Conservation (phyloP, 2,797 vertebrate species). For the Clamator glandarius region DNA sequence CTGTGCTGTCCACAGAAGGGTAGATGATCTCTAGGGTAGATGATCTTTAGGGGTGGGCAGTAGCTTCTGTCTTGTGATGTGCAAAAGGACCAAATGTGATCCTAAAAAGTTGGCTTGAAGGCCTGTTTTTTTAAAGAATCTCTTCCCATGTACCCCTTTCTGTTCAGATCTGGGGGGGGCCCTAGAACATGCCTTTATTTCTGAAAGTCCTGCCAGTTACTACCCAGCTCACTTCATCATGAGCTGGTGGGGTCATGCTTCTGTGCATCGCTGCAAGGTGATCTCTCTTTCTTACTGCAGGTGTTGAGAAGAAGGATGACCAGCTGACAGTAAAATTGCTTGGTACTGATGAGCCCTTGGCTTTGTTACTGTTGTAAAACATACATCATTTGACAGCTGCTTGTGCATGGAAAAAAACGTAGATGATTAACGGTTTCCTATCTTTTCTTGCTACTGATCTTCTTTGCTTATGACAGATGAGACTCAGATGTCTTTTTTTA, state of each 20-base stretch:
- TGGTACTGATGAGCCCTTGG: conserved; percentile 51
- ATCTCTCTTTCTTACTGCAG: conserved; percentile 40
- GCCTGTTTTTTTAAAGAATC: not conserved
- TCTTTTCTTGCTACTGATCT: conserved; percentile 58
- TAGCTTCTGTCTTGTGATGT: not conserved
- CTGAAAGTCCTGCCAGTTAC: not conserved
- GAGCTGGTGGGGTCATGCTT: not conserved
- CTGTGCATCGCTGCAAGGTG: conserved; percentile 21
- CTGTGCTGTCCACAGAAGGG: not conserved
- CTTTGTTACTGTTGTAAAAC: conserved; percentile 61
- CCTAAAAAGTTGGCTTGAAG: not conserved
- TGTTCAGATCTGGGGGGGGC: not conserved
- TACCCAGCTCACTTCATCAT: not conserved
- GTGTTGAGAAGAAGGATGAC: conserved; percentile 50
- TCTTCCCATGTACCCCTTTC: not conserved
- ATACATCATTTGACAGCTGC: conserved; percentile 63
- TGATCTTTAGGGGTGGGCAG: not conserved
- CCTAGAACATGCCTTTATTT: not conserved
- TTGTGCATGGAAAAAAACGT: conserved; percentile 28
- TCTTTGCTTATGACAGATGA: conserved; percentile 66
- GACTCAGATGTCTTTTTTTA: conserved; percentile 51
- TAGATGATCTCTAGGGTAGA: not conserved
- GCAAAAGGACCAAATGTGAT: not conserved
- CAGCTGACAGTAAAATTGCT: conserved; percentile 61
- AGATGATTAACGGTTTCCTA: conserved; percentile 51